Evolutionary conservation across 2,797 vertebrate species (phyloP).

Genomic region (Parauchenoglanis ngamensis): DNA sequence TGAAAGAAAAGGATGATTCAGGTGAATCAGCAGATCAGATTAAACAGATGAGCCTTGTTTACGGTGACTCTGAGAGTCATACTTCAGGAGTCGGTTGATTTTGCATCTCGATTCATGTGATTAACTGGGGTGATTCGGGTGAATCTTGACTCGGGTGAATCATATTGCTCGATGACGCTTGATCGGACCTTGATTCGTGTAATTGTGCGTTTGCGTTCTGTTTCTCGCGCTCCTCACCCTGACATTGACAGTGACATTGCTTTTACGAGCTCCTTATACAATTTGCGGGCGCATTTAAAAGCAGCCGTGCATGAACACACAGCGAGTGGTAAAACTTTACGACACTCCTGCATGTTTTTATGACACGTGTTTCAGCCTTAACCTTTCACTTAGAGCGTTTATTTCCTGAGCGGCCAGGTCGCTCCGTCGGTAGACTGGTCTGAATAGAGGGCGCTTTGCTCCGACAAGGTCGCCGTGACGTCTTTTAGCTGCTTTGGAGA

Average conservation of each 20-base stretch:
- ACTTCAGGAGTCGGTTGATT: too few relatives aligned
- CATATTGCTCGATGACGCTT: background rate
- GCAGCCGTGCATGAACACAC: constrained; percentile 27
- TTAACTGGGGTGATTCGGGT: too few relatives aligned
- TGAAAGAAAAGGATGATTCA: background rate
- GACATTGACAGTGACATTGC: constrained; percentile 39
- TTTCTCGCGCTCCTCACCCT: background rate
- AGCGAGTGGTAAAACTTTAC: constrained; percentile 23
- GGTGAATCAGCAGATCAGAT: background rate
- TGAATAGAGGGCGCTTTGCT: background rate
- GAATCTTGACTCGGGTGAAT: background rate
- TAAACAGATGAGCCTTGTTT: background rate
- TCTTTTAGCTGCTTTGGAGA: background rate
- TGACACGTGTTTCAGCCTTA: constrained; percentile 22
- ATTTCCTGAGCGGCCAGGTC: background rate
- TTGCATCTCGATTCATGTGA: background rate
- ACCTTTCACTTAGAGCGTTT: constrained; percentile 31
- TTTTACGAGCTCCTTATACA: constrained; percentile 35
- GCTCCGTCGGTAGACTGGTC: background rate
- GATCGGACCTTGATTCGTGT: too few relatives aligned
- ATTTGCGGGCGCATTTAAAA: constrained; percentile 31
- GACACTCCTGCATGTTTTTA: constrained; percentile 33
- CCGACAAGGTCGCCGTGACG: background rate
- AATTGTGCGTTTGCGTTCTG: background rate
- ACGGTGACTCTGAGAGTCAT: too few relatives aligned